Percentiles rank a stretch among this genome's conserved stretches.
Conservation (phyloP, 2,113 vertebrate species). For the Arenaria interpres region DNA sequence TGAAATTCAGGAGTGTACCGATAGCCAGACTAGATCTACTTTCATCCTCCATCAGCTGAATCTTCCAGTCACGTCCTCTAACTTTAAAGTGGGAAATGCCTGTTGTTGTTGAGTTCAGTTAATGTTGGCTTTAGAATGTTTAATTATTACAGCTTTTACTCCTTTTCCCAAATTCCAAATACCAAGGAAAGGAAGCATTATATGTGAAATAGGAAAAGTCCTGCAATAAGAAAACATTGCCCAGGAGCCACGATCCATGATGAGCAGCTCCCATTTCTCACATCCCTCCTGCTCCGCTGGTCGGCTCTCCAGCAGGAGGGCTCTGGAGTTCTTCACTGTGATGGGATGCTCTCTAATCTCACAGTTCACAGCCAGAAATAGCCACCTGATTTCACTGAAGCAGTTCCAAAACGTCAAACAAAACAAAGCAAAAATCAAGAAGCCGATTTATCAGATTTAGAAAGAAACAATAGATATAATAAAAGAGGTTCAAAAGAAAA, state of each 20-base stretch:
- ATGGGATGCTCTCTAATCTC: not conserved
- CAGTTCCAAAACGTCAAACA: not conserved
- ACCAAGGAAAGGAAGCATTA: not conserved
- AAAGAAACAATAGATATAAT: not conserved
- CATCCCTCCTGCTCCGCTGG: not conserved
- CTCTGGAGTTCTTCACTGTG: not conserved
- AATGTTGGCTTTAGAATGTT: not conserved
- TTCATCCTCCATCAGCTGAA: not conserved
- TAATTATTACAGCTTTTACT: not conserved
- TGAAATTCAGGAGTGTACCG: not conserved
- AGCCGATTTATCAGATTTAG: not conserved
- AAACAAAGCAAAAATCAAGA: not conserved
- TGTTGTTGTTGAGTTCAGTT: fast-evolving
- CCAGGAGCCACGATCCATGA: not conserved
- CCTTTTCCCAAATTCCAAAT: not conserved
- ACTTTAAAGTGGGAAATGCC: not conserved
- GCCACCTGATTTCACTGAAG: not conserved
- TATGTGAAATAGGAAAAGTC: not conserved
- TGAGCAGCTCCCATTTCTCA: not conserved
- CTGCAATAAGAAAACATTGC: not conserved
- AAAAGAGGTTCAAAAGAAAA: not conserved
- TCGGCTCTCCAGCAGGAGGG: not conserved
- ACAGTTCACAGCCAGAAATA: not conserved
- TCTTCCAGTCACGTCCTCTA: not conserved
- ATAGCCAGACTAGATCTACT: not conserved